A percentile compares a stretch with the other conserved stretches of the same genome.
These are phyloP conservation scores for Aleiodes alternator DNA, from an alignment of 2,888 invertebrate genomes.

Conservation along the genomic window DNA sequence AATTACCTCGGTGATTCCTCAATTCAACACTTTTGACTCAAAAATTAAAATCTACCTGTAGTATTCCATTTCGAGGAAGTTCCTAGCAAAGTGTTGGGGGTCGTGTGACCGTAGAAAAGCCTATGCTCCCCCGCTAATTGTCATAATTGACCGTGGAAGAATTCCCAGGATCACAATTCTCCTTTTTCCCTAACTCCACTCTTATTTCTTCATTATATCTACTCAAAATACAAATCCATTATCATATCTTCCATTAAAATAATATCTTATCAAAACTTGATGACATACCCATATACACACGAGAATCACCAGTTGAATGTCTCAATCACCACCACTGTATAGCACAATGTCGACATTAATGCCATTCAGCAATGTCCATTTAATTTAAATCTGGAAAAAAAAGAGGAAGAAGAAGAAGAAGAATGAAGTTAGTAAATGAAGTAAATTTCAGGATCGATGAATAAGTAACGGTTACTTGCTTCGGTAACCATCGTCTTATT, in stretches of 20 bases:
- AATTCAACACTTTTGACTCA: too few species aligned
- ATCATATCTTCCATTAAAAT: too few species aligned
- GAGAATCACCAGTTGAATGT: too few species aligned
- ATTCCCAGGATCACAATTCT: constrained; percentile 37
- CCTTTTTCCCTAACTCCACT: not conserved
- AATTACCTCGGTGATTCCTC: too few species aligned
- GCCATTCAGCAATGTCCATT: too few species aligned
- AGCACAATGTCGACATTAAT: too few species aligned
- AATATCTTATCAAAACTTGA: not conserved
- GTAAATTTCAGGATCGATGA: constrained; percentile 31
- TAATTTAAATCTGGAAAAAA: too few species aligned
- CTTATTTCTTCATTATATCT: constrained; percentile 2
- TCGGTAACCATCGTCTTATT: constrained; percentile 47
- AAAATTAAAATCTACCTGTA: constrained; percentile 7
- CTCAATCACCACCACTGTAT: too few species aligned
- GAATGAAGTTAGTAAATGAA: not conserved
- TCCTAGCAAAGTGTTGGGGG: constrained; percentile 18
- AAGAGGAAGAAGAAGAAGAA: too few species aligned
- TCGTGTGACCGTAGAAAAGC: constrained; percentile 38
- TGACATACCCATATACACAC: too few species aligned
- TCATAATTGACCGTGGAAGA: constrained; percentile 59
- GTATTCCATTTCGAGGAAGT: constrained; percentile 31
- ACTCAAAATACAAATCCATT: too few species aligned
- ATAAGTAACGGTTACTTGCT: constrained; percentile 37
- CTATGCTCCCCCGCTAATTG: constrained; percentile 56